phyloP scores from a whole-genome alignment of 64 coral and sea anemone genomes.

The Anthopleura sola region DNA sequence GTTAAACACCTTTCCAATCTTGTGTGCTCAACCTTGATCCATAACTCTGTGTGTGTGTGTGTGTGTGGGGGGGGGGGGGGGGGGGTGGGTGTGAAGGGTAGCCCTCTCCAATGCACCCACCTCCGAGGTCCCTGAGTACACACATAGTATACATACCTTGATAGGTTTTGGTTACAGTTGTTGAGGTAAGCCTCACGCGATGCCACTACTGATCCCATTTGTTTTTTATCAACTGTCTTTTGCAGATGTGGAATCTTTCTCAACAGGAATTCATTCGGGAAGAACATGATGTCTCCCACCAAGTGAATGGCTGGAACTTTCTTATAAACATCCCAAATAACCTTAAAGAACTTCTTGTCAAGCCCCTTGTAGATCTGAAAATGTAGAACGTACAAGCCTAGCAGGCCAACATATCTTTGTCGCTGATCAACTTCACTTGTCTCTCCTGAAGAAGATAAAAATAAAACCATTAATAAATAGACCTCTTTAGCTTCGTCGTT shows the following conservation, averaged over 20 bases:
- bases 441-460: slow-evolving; percentile 51
- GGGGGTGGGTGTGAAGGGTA: no score
- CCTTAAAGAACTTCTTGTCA: slow-evolving; percentile 93
- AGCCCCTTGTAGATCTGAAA: slow-evolving; percentile 84
- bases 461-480: neutral
- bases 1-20: no score
- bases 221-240: slow-evolving; percentile 91
- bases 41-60: no score
- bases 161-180: slow-evolving; percentile 74
- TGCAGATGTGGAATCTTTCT: slow-evolving; percentile 77
- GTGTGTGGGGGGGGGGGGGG: no score
- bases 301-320: slow-evolving; percentile 91
- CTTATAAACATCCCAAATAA: slow-evolving; percentile 92
- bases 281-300: slow-evolving; percentile 96
- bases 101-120: no score
- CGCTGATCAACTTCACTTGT: slow-evolving; percentile 85
- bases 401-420: slow-evolving; percentile 68
- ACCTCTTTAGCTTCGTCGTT: no score
- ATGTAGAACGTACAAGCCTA: slow-evolving; percentile 83
- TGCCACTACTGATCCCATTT: slow-evolving; percentile 66
- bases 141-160: slow-evolving; percentile 49
- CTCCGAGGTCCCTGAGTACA: no score
- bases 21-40: no score
- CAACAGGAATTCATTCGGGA: slow-evolving; percentile 88
- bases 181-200: slow-evolving; percentile 73